phyloP scores from a whole-genome alignment of 2,797 vertebrate species.

The Rhinichthys osculus region DNA sequence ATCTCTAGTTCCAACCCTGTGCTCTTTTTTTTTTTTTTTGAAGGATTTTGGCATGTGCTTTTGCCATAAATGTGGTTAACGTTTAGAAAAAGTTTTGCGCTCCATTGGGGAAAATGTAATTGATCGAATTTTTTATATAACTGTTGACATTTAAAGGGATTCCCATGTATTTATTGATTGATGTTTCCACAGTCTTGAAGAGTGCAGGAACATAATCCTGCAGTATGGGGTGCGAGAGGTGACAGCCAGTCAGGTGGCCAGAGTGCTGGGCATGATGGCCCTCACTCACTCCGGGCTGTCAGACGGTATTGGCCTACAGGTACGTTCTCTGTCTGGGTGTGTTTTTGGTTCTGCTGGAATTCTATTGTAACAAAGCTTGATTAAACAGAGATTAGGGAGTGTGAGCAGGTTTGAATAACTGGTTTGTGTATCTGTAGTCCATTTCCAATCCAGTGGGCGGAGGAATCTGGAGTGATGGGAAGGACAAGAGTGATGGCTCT shows the following conservation, averaged over 20 bases:
- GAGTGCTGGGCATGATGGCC: conserved; percentile 99
- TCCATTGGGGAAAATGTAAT: background rate
- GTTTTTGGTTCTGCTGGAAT: background rate
- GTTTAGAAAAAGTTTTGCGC: too few relatives aligned
- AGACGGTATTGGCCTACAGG: conserved; percentile 95
- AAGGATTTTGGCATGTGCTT: background rate
- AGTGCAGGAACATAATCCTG: conserved; percentile 97
- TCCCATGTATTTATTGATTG: background rate
- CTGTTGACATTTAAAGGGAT: background rate
- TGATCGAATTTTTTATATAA: background rate
- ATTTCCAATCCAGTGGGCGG: conserved; percentile 93
- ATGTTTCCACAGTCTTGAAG: conserved; percentile 85
- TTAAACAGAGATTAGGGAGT: background rate
- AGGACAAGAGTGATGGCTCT: conserved; percentile 96
- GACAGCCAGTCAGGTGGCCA: conserved; percentile 96
- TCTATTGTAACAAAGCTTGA: too few relatives aligned
- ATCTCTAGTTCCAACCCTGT: background rate
- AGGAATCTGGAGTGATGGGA: conserved; percentile 99
- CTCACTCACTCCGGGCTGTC: conserved; percentile 95
- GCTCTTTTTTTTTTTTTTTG: too few relatives aligned
- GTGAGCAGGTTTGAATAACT: conserved; percentile 2
- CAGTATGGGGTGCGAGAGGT: conserved; percentile 98
- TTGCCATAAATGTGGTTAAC: background rate
- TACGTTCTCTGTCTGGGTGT: conserved; percentile 65
- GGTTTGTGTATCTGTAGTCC: conserved; percentile 77